Base-by-base conservation (phyloP, 2,113 vertebrate species). In the Lasiurus borealis region DNA sequence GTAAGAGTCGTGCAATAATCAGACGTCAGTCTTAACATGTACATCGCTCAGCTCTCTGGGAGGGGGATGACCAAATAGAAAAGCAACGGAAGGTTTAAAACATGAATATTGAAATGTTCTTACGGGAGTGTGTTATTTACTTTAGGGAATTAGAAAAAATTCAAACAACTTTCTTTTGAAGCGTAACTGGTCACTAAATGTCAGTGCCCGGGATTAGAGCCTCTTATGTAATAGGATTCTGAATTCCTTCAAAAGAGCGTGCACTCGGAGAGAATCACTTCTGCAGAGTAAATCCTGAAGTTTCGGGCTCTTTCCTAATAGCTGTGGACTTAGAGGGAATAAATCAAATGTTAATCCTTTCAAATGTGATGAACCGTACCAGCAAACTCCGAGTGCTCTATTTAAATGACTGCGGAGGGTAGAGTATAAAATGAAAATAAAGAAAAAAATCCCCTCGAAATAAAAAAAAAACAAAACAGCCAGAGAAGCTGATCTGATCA, bases 271-370 rank as follows among this genome's bases (percentile, higher is more conserved):
- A 68, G 95, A 96, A 95, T 88, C 50, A 94, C 83, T 90, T 95
- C 75, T 94, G 68, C 83, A 91, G 93, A 96, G 83, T 93, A 96
- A 97, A 97, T 95, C 93, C 96, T 95, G 8, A 96, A 96, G 91
- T 96, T 97, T 92, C 91, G 92, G 94, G 89, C 91, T 96, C 94
- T 94, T 96, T 96, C 93, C 83, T 96, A 97, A 95, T 86, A 97
- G 91, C 91, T 94, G 36, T 91, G 91, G 91, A 94, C 96, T 97
- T 90, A 96, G 62, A 95, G 27, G 89, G 68, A 96, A 93, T 95
- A 96, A 95, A 88, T 80, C 91, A 96, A 95, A 95, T 91, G 86
- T 88, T 96, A 97, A 97, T 97, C 95, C 94, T 94, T 95, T 94
- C 95, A 94, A 94, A 97, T 96, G 85, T 89, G 88, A 97, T 85